Conservation (phyloP, 2,113 vertebrate species). For the Bujurquina vittata region DNA sequence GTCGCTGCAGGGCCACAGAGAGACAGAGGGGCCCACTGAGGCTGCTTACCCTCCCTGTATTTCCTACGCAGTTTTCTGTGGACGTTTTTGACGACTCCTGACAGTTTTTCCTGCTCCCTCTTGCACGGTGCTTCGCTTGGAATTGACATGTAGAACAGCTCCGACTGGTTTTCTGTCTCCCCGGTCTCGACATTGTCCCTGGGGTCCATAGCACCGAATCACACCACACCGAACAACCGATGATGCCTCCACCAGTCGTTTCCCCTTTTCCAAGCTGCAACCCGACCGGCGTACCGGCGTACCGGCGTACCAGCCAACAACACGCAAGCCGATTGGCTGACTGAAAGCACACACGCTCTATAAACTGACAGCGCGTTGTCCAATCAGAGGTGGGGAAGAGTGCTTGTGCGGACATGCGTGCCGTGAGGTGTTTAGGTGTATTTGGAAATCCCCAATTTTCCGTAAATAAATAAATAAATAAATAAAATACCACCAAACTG, state of each 20-base stretch:
- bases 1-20: constrained; percentile 24
- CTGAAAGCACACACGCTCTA: background rate
- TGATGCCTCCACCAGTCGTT: constrained; percentile 38
- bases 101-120: constrained; percentile 92
- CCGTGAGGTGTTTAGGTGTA: constrained; percentile 12
- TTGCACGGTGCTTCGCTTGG: constrained; percentile 62
- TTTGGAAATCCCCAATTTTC: constrained; percentile 2
- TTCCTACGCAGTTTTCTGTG: constrained; percentile 95
- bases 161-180: constrained; percentile 63
- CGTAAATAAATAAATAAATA: too few relatives aligned
- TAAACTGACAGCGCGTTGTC: constrained; percentile 60
- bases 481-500: background rate
- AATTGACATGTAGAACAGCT: constrained; percentile 56
- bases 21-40: constrained; percentile 30
- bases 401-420: background rate
- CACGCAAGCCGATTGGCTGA: constrained; percentile 57
- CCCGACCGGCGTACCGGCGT: constrained; percentile 73
- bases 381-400: constrained; percentile 56
- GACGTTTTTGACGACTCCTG: constrained; percentile 93
- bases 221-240: background rate
- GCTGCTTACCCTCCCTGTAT: constrained; percentile 91
- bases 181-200: constrained; percentile 68
- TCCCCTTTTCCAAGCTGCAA: constrained; percentile 47
- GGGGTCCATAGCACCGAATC: constrained; percentile 72
- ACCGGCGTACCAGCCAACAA: constrained; percentile 64